phyloP scores from a whole-genome alignment of 37 sponge, comb jelly and placozoan species.

The Ephydatia muelleri region DNA sequence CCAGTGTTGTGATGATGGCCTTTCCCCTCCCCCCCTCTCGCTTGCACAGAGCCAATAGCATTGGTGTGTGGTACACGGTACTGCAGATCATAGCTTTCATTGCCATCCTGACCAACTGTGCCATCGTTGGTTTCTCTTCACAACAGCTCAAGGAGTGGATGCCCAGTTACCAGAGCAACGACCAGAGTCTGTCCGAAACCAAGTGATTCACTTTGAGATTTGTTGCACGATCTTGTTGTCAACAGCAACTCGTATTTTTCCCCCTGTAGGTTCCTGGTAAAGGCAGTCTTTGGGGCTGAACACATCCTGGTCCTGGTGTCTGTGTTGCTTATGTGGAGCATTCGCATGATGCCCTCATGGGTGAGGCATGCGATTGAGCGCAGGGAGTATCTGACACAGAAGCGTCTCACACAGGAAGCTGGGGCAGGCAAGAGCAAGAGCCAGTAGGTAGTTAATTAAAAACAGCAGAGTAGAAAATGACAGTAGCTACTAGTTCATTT shows the following conservation, averaged over 20 bases:
- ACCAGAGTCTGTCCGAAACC: not conserved
- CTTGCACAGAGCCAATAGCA: conserved; percentile 55
- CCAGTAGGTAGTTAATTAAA: not conserved
- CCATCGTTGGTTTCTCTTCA: conserved; percentile 83
- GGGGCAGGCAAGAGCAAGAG: not conserved
- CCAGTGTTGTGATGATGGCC: not conserved
- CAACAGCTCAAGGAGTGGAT: conserved; percentile 87
- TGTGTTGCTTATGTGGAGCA: conserved; percentile 33
- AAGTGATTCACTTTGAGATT: conserved; percentile 50
- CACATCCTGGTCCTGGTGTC: conserved; percentile 70
- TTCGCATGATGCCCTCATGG: conserved; percentile 48
- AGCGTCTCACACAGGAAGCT: conserved; percentile 8
- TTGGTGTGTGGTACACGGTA: conserved; percentile 87
- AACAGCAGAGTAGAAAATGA: no score
- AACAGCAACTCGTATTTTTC: not conserved
- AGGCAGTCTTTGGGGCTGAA: conserved; percentile 58
- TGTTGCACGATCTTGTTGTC: not conserved
- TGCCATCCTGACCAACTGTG: conserved; percentile 82
- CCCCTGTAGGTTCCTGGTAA: conserved; percentile 54
- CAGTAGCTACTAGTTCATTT: no score
- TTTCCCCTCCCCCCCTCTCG: no score
- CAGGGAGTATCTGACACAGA: conserved; percentile 29
- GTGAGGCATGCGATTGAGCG: conserved; percentile 50
- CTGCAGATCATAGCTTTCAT: conserved; percentile 72
- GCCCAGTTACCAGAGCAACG: conserved; percentile 16